Conservation (phyloP, 2,888 invertebrate genomes). For the Ganaspis brasiliensis region DNA sequence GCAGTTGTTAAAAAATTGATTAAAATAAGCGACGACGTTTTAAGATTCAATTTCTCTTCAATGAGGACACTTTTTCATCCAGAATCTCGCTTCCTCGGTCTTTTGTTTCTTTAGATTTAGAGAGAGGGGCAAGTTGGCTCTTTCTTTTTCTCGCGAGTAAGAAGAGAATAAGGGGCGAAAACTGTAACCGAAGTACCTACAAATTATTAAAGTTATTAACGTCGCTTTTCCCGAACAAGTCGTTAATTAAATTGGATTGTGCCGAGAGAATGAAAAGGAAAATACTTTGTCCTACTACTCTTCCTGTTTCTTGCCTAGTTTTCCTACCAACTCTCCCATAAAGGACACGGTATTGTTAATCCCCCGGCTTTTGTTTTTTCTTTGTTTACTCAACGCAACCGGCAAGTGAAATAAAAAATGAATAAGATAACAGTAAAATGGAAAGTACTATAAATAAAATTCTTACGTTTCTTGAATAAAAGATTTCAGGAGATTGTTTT, state of each 20-base stretch:
- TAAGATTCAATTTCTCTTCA: background rate
- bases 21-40: background rate
- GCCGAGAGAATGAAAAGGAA: slow-evolving; percentile 41
- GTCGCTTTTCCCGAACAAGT: slow-evolving; percentile 59
- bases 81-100: background rate
- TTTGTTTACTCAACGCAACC: background rate
- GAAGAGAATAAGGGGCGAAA: background rate
- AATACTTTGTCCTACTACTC: slow-evolving; percentile 10
- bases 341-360: slow-evolving; percentile 26
- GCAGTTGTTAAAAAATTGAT: background rate
- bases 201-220: slow-evolving; percentile 71
- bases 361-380: background rate
- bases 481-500: too few species aligned
- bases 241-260: slow-evolving; percentile 68
- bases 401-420: background rate
- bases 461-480: background rate
- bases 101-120: slow-evolving; percentile 2
- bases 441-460: background rate
- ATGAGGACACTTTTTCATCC: background rate
- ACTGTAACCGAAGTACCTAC: slow-evolving; percentile 46
- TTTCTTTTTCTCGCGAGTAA: slow-evolving; percentile 20
- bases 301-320: slow-evolving; percentile 23
- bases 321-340: slow-evolving; percentile 10
- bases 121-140: background rate
- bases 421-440: background rate